A percentile compares a stretch with the other conserved stretches of the same genome.
These are phyloP conservation scores for Paralinhomoeus sp. DNA, from an alignment of 2,888 invertebrate species.

Conservation along the genomic window DNA sequence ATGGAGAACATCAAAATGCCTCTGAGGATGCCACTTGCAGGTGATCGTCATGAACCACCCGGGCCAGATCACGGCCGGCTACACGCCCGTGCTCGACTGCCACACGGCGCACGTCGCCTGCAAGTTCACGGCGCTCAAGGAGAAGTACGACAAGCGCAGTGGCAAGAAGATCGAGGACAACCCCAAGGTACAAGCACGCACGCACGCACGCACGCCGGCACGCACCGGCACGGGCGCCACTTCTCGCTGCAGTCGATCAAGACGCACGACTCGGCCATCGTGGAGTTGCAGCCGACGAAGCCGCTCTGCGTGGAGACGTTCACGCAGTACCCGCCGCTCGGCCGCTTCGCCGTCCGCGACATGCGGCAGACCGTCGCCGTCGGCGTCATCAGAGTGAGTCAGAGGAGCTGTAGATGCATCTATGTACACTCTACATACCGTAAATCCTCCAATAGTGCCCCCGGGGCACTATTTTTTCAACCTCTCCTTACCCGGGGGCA, in stretches of 20 bases:
- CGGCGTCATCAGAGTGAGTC: slow-evolving; percentile 30
- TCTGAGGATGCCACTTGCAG: too few relatives aligned
- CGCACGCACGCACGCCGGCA: too few relatives aligned
- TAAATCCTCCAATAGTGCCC: too few relatives aligned
- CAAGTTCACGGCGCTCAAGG: slow-evolving; percentile 94
- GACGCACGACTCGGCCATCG: slow-evolving; percentile 87
- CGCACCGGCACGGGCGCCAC: too few relatives aligned
- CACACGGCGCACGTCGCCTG: slow-evolving; percentile 99
- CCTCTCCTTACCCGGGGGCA: too few relatives aligned
- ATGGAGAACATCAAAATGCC: too few relatives aligned
- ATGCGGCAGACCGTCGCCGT: slow-evolving; percentile 92
- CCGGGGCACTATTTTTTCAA: too few relatives aligned
- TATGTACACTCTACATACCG: too few relatives aligned
- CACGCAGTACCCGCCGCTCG: slow-evolving; percentile 87
- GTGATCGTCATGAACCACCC: slow-evolving; percentile 98
- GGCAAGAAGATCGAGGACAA: slow-evolving; percentile 40
- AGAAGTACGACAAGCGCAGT: slow-evolving; percentile 95
- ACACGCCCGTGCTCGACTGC: slow-evolving; percentile 97
- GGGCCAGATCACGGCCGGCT: slow-evolving; percentile 92
- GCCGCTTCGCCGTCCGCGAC: slow-evolving; percentile 90
- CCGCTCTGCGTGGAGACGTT: slow-evolving; percentile 96
- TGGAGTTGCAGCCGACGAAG: slow-evolving; percentile 70
- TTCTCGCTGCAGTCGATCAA: slow-evolving; percentile 48
- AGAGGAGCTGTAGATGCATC: too few relatives aligned
- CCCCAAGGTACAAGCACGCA: slow-evolving; percentile 21